phyloP scores from a whole-genome alignment of 2,113 vertebrate genomes.

The Brachypteracias leptosomus region DNA sequence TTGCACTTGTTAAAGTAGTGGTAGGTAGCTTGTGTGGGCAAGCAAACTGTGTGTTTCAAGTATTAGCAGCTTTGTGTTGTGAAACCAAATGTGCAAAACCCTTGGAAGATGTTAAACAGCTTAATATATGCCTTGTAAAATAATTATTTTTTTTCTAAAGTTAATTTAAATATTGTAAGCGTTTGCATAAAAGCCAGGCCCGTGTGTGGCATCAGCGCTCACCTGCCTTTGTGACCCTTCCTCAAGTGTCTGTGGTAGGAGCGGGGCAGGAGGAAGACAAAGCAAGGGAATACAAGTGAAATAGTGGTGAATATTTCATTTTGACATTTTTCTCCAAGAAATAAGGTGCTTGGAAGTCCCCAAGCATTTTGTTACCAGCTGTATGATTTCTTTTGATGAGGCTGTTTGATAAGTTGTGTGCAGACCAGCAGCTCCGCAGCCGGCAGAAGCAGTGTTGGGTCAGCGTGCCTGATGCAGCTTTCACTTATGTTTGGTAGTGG shows the following conservation, averaged over 20 bases:
- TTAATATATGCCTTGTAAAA: background rate
- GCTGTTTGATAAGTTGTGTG: background rate
- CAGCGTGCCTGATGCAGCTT: background rate
- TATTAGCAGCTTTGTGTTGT: background rate
- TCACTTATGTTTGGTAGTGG: background rate
- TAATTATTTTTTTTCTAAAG: background rate
- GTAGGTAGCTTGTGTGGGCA: background rate
- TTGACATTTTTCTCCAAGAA: background rate
- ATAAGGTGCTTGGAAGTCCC: background rate
- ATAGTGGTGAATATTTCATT: background rate
- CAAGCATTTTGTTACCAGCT: background rate
- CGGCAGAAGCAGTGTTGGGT: background rate
- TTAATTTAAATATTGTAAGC: background rate
- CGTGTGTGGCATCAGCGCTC: fast-evolving
- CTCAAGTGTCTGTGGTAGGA: background rate
- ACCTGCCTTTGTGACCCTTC: background rate
- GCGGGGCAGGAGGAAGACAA: background rate
- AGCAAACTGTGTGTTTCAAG: background rate
- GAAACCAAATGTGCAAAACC: background rate
- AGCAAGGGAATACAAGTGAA: background rate
- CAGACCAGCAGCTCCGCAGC: background rate
- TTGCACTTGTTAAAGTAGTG: background rate
- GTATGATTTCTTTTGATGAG: background rate
- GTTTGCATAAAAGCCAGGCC: background rate
- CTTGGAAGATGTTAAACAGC: background rate